A percentile compares a stretch with the other conserved stretches of the same genome.
These are phyloP conservation scores for Lepidocolaptes lacrymiger DNA, from an alignment of 2,797 vertebrate species.

Conservation along the genomic window DNA sequence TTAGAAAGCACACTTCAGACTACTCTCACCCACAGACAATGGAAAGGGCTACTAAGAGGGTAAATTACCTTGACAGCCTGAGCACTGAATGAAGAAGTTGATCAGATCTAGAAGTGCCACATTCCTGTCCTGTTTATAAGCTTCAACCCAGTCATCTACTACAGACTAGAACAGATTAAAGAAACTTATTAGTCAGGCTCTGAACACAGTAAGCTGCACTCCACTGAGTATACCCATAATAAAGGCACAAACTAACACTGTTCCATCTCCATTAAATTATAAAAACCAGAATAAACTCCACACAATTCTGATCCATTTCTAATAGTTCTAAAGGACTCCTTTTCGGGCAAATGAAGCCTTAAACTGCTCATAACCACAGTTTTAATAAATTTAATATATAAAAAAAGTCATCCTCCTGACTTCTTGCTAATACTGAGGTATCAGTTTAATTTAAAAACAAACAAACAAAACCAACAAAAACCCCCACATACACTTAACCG, in stretches of 20 bases:
- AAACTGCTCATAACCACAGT: background rate
- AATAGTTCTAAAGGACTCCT: background rate
- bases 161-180: slow-evolving; percentile 80
- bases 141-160: slow-evolving; percentile 91
- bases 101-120: slow-evolving; percentile 91
- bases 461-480: background rate
- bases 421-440: background rate
- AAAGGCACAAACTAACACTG: background rate
- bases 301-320: background rate
- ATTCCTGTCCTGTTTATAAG: slow-evolving; percentile 86
- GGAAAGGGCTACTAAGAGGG: background rate
- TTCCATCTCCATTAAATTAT: background rate
- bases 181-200: background rate
- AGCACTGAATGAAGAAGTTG: slow-evolving; percentile 95
- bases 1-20: background rate
- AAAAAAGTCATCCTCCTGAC: background rate
- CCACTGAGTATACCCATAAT: background rate
- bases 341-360: background rate
- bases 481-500: background rate
- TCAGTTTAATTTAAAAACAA: background rate
- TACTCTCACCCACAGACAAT: background rate
- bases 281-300: background rate
- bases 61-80: slow-evolving; percentile 89
- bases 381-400: background rate
- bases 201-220: background rate